These are phyloP conservation scores for Oreortyx pictus DNA, from an alignment of 2,797 vertebrate genomes.

Conservation along the genomic window DNA sequence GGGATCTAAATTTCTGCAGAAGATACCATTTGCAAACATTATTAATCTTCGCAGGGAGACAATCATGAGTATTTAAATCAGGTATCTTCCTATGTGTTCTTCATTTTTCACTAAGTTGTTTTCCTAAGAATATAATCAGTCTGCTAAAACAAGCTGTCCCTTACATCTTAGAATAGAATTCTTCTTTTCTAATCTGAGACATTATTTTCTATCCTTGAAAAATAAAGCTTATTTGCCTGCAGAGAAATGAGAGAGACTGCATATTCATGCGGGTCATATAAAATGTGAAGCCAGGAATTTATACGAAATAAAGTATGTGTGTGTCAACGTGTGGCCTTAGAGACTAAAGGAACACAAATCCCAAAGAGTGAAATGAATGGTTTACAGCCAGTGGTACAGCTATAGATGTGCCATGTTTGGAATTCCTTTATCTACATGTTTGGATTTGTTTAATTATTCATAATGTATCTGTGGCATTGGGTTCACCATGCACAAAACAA, in stretches of 20 bases:
- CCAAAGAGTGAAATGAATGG: not conserved
- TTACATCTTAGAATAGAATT: not conserved
- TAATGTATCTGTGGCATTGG: not conserved
- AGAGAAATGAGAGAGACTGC: not conserved
- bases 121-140: not conserved
- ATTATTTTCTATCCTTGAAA: not conserved
- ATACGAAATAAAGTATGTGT: not conserved
- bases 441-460: not conserved
- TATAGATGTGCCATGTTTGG: not conserved
- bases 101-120: not conserved
- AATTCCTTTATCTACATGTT: not conserved
- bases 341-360: not conserved
- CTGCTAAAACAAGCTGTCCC: not conserved
- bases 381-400: not conserved
- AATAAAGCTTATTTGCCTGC: not conserved
- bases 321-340: not conserved
- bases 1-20: not conserved
- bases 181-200: not conserved
- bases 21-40: not conserved
- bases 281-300: not conserved
- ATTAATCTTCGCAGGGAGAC: not conserved
- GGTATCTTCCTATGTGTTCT: accelerated
- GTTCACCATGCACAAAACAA: not conserved
- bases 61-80: not conserved
- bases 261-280: not conserved